Evolutionary conservation across 2,888 invertebrate genomes (phyloP).

Genomic region (Apoderus coryli): DNA sequence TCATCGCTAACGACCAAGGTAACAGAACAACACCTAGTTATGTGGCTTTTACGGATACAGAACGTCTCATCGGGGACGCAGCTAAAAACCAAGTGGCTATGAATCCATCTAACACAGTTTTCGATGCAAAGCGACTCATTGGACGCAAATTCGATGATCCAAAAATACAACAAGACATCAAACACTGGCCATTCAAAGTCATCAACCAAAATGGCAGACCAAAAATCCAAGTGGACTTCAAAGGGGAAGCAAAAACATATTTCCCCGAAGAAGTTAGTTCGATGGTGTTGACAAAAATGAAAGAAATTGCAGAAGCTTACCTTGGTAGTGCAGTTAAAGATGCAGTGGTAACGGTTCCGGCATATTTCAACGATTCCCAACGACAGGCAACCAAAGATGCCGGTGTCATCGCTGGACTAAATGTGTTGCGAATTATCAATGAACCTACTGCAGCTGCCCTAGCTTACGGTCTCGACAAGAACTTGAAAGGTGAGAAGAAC

Average conservation of each 20-base stretch:
- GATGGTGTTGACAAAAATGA: slow-evolving; percentile 41
- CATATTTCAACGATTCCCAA: slow-evolving; percentile 68
- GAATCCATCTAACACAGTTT: slow-evolving; percentile 59
- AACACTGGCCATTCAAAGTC: slow-evolving; percentile 73
- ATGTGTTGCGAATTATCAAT: slow-evolving; percentile 69
- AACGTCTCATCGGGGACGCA: slow-evolving; percentile 53
- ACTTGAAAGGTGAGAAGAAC: slow-evolving; percentile 41
- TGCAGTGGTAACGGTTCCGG: slow-evolving; percentile 23
- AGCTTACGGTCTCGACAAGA: slow-evolving; percentile 37
- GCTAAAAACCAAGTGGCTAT: slow-evolving; percentile 57
- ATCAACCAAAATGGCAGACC: slow-evolving; percentile 49
- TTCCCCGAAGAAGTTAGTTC: slow-evolving; percentile 58
- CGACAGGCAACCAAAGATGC: slow-evolving; percentile 81
- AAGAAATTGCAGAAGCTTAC: slow-evolving; percentile 23
- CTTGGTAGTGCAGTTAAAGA: slow-evolving; percentile 47
- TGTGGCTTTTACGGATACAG: slow-evolving; percentile 57
- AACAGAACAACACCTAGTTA: slow-evolving; percentile 74
- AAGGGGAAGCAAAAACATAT: slow-evolving; percentile 47
- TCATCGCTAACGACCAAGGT: slow-evolving; percentile 74
- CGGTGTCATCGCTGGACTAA: slow-evolving; percentile 45
- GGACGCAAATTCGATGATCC: slow-evolving; percentile 63
- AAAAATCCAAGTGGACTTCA: slow-evolving; percentile 52
- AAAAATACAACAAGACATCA: slow-evolving; percentile 64
- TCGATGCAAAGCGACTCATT: slow-evolving; percentile 61
- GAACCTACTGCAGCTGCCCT: slow-evolving; percentile 40